Evolutionary conservation across 2,113 vertebrate species (phyloP).

Genomic region (Asarcornis scutulata): DNA sequence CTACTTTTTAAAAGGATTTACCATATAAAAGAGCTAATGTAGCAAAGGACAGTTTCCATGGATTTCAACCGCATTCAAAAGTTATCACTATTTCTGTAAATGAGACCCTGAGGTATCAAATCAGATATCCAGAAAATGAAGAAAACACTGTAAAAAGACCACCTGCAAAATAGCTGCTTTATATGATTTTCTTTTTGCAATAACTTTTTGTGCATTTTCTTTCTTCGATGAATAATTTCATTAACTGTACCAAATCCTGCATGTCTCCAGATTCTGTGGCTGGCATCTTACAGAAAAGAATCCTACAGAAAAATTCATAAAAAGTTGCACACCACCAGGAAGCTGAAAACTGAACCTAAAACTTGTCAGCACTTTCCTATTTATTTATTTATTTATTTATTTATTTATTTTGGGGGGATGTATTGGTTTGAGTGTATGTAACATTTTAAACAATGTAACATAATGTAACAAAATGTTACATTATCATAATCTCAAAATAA

Average conservation of each 20-base stretch:
- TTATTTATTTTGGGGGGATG: fast-evolving
- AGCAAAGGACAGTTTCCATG: constrained; percentile 11
- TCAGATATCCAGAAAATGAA: constrained; percentile 32
- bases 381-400: too few species aligned
- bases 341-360: neutral
- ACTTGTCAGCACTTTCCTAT: neutral
- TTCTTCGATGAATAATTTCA: neutral
- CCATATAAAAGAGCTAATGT: neutral
- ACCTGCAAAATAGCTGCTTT: neutral
- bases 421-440: neutral
- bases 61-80: constrained; percentile 12
- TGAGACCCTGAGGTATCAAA: neutral
- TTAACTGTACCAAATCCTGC: neutral
- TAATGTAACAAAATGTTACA: neutral
- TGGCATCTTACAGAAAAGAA: neutral
- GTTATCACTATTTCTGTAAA: constrained; percentile 8
- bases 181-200: neutral
- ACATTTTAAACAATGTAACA: too few species aligned
- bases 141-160: neutral
- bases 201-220: neutral
- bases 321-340: neutral
- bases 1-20: constrained; percentile 12
- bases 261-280: neutral
- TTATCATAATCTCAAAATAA: neutral
- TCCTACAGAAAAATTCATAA: neutral